These are phyloP conservation scores for Lacerta bilineata DNA, from an alignment of 2,797 vertebrate genomes.

Conservation along the genomic window DNA sequence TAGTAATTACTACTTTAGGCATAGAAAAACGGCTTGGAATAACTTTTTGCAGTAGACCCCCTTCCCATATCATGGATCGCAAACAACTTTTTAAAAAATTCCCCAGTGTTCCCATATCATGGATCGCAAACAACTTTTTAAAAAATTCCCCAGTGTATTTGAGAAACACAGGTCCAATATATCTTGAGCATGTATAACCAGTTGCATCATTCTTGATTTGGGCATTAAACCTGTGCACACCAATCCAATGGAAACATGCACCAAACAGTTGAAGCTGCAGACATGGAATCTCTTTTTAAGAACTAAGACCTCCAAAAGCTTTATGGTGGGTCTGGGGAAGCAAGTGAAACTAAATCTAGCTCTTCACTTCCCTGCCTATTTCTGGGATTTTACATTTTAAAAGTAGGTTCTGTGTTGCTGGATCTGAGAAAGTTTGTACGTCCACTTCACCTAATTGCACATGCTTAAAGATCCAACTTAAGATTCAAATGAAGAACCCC, in stretches of 20 bases:
- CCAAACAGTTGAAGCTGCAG: not conserved
- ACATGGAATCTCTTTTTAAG: not conserved
- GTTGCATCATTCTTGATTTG: not conserved
- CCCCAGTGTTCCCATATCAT: not conserved
- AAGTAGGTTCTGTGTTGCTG: not conserved
- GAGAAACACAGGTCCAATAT: not conserved
- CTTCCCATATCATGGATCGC: not conserved
- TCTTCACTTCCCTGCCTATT: not conserved
- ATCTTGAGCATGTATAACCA: not conserved
- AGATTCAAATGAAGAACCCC: not conserved
- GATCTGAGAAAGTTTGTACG: not conserved
- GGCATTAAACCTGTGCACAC: not conserved
- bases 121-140: not conserved
- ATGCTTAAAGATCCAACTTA: not conserved
- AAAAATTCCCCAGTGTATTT: not conserved
- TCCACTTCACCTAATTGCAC: not conserved
- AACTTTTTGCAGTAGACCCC: not conserved
- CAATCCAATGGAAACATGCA: not conserved
- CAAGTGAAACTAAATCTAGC: not conserved
- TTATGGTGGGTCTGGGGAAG: not conserved
- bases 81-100: not conserved
- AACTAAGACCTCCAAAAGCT: not conserved
- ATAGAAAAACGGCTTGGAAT: not conserved
- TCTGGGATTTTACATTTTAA: slow-evolving; percentile 5
- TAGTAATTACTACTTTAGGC: not conserved